Base-by-base conservation (phyloP, 2,888 invertebrate genomes). In the Diplazon laetatorius region DNA sequence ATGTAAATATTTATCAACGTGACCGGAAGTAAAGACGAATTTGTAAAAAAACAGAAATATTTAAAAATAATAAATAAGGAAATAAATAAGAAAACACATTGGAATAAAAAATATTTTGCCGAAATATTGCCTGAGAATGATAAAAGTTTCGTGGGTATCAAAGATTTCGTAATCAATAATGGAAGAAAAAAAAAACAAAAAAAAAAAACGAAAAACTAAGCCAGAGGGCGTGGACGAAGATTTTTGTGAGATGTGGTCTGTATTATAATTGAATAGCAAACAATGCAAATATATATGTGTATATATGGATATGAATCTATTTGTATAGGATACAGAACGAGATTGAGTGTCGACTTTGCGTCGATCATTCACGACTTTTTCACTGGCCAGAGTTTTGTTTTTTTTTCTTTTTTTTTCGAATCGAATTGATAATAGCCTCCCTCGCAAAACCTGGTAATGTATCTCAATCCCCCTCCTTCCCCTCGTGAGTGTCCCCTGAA, bases 1-100 rank as follows among this genome's bases (percentile, higher is more conserved):
- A 52, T 81, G 76, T 78, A 76, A 78, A 80, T 80, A 81, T 81
- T 81, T 81, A 81, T 80, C 76, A 20, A 14, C 22, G 62, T 70
- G 44, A 52, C 30, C 73, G 69, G 48, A 71, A 71, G 66, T 48
- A 73, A 35, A 14, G 50, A 55, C 14, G n/a, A 39, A 48, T 63
- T 25, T 62, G 68, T 72, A 66, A 62, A 70, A 59, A 62, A 76
- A 65, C 35, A 72, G 14, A 16, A 14, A 22, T 1, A 52, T 22
- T 10, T 20, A 25, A 10, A n/a, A n/a, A 42, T 42, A 42, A n/a
- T 42, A n/a, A 42, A n/a, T 4, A 42, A n/a, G n/a, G 4, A 50
- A 18, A 50, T 8, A 52, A 1, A 42, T 59, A 55, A 52, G 30
- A 63, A 37, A 66, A 66, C n/a, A n/a, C n/a, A n/a, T 46, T 30